These are phyloP conservation scores for human (Homo sapiens) DNA, from an alignment of 2,113 vertebrate genomes.

Conservation along the genomic window GRCh38 chr4:63759001-63759500, in stretches of 20 bases:
- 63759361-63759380: neutral
- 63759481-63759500: neutral
- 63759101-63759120: neutral
- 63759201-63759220: neutral
- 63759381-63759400: neutral
- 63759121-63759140: neutral
- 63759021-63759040: neutral
- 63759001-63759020: neutral
- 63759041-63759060: neutral
- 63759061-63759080: neutral
- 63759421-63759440: neutral
- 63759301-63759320: too few relatives aligned
- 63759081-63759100: neutral
- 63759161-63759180: neutral
- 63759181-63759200: neutral
- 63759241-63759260: neutral
- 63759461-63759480: neutral
- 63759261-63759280: neutral
- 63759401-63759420: neutral
- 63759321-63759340: accelerated
- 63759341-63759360: neutral
- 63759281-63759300: neutral
- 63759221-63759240: neutral
- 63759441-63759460: neutral
- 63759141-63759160: neutral